Evolutionary conservation across 2,113 vertebrate species (phyloP).

Genomic region (Gavia stellata): DNA sequence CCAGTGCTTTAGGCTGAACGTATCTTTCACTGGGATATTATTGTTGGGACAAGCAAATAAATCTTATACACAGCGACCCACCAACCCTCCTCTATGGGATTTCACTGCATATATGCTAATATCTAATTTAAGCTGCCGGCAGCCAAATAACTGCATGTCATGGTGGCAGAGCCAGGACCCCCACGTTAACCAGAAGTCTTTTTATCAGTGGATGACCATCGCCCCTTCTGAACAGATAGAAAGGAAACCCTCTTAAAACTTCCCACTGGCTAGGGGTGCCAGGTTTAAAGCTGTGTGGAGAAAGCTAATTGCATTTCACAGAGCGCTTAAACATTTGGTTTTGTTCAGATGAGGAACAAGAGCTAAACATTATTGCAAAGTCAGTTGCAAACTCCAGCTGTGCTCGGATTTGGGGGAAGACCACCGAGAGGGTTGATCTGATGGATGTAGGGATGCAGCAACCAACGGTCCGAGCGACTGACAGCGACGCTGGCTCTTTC

Average conservation of each 20-base stretch:
- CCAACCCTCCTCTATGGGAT: not conserved
- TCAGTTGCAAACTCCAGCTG: not conserved
- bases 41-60: not conserved
- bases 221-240: not conserved
- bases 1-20: not conserved
- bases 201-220: not conserved
- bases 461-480: rapidly evolving
- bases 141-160: not conserved
- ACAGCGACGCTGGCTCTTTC: not conserved
- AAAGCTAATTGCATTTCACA: not conserved
- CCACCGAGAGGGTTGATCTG: rapidly evolving
- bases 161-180: not conserved
- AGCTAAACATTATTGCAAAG: not conserved
- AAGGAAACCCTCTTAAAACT: not conserved
- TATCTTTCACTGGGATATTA: not conserved
- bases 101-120: not conserved
- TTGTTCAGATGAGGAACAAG: not conserved
- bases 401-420: not conserved
- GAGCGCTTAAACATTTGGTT: rapidly evolving
- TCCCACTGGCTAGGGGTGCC: not conserved
- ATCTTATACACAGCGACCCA: not conserved
- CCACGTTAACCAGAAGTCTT: not conserved
- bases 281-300: not conserved
- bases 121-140: not conserved
- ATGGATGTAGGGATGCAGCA: not conserved